Conservation (phyloP, 2,797 vertebrate species). For the Merluccius polli region DNA sequence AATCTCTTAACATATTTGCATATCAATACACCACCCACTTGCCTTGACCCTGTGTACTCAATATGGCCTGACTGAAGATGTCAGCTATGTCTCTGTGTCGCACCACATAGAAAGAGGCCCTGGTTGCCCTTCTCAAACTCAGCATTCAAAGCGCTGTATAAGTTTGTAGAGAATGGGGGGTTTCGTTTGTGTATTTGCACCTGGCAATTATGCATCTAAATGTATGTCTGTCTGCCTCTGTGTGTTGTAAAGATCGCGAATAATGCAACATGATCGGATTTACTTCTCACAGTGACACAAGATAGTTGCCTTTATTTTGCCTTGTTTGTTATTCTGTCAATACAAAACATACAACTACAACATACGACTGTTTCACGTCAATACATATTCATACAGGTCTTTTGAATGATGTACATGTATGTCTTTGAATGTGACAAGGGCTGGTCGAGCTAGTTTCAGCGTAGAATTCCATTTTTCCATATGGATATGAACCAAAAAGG, state of each 20-base stretch:
- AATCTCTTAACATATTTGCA: no score
- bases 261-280: not conserved
- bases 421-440: no score
- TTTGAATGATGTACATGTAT: no score
- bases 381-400: no score
- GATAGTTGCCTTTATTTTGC: no score
- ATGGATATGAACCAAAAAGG: not conserved
- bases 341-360: not conserved
- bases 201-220: not conserved
- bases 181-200: not conserved
- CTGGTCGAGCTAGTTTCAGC: not conserved
- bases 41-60: no score
- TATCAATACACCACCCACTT: no score
- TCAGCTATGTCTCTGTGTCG: not conserved
- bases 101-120: not conserved
- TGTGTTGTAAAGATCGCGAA: not conserved
- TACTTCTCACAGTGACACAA: not conserved
- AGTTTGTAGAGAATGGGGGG: not conserved
- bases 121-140: not conserved
- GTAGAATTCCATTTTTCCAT: not conserved
- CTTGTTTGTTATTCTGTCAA: not conserved
- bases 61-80: not conserved
- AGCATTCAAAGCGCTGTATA: not conserved
- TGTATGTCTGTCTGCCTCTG: conserved; percentile 9
- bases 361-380: no score